Evolutionary conservation across 2,888 invertebrate species (phyloP), one percentile per base, ranked within the genome.

Genomic region (Chydorus sphaericus): DNA sequence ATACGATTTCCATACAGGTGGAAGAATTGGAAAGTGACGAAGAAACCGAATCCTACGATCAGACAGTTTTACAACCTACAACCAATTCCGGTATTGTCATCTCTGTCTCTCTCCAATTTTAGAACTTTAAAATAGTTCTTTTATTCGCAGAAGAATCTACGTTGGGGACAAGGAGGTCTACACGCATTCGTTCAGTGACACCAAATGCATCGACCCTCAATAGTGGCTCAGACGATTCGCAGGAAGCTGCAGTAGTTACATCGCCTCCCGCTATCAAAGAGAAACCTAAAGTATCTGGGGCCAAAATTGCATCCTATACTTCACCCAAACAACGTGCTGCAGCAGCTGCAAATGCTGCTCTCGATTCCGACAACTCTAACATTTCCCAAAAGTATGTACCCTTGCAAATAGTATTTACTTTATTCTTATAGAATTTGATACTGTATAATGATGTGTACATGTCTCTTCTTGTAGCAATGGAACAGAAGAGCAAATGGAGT

Each of bases 241-340:
- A 44, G 26, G 44, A 44, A 44, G 44, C 44, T 26, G 28, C 44
- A 8, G n/a, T n/a, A n/a, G n/a, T n/a, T n/a, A n/a, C n/a, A n/a
- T n/a, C n/a, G n/a, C 4, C 44, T 14, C 44, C 44, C 4, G 18
- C 28, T 44, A 26, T 28, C 44, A 44, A 44, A 44, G 44, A 44
- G 44, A 44, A 44, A 44, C 44, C n/a, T 14, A 52, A 52, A 36
- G 4, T 37, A 23, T 16, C 28, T 16, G 52, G 52, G 6, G 36
- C 33, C 18, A 52, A 52, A 20, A 52, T 52, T 16, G 36, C 52
- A 26, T 52, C 52, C n/a, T 52, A 52, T 23, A 36, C 23, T 36
- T 52, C 52, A 14, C 52, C 52, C 5, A 52, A 52, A 36, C 52
- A 52, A 37, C 52, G 52, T 8, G 52, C 52, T 5, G 52, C 52